Conservation (phyloP, 2,888 invertebrate genomes). For the Cheilosia vulpina region DNA sequence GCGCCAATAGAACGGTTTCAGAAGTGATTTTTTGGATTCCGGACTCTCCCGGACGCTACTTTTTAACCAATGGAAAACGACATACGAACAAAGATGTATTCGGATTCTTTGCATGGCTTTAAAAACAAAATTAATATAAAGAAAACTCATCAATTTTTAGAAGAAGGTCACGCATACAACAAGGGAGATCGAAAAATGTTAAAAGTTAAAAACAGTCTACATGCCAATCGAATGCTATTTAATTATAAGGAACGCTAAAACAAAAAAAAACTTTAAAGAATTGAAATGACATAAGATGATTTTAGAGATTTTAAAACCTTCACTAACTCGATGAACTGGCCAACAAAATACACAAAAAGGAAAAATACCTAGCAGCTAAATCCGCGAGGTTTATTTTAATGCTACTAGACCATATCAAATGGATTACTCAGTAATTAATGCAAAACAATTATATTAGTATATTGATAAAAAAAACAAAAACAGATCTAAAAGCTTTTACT, state of each 20-base stretch:
- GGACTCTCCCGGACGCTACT: no score
- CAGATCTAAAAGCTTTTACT: no score
- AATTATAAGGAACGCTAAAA: not conserved
- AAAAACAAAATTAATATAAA: conserved; percentile 45
- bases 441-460: not conserved
- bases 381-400: no score
- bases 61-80: no score
- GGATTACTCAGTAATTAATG: not conserved
- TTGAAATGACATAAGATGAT: no score
- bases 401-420: not conserved
- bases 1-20: no score
- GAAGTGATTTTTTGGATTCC: no score
- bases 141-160: conserved; percentile 57
- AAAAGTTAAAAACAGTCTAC: not conserved
- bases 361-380: no score
- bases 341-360: not conserved
- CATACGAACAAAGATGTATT: conserved; percentile 57
- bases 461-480: not conserved
- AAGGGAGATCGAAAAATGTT: conserved; percentile 32
- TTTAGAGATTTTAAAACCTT: no score
- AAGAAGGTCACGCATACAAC: conserved; percentile 39
- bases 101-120: conserved; percentile 37
- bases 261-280: not conserved
- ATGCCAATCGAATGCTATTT: not conserved
- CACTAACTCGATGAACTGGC: not conserved